A percentile compares a stretch with the other conserved stretches of the same genome.
These are phyloP conservation scores for Corvus cornix DNA, from an alignment of 2,113 vertebrate species.

Conservation along the genomic window DNA sequence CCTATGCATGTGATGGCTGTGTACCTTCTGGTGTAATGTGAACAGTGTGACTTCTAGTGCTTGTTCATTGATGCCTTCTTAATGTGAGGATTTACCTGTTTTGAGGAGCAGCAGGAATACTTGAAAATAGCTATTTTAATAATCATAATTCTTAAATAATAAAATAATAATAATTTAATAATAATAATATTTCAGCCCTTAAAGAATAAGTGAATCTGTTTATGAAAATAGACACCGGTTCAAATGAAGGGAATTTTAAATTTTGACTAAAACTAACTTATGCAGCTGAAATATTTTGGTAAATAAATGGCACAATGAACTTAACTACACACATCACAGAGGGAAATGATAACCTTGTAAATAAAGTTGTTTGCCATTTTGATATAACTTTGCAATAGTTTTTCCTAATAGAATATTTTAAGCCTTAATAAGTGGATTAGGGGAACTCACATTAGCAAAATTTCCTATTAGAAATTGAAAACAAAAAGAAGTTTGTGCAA, in stretches of 20 bases:
- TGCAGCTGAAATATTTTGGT: conserved; percentile 15
- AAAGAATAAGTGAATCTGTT: conserved; percentile 18
- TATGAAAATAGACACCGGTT: conserved; percentile 32
- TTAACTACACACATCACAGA: neutral
- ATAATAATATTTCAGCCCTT: neutral
- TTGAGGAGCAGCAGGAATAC: neutral
- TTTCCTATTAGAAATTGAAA: neutral
- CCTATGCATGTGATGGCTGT: neutral
- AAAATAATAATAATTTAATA: neutral
- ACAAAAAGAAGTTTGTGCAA: neutral
- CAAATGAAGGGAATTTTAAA: neutral
- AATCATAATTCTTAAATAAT: neutral
- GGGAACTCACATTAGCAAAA: neutral
- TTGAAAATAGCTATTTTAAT: neutral
- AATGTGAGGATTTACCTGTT: neutral
- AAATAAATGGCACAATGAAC: neutral
- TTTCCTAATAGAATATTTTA: neutral
- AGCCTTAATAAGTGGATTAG: neutral
- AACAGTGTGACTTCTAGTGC: neutral
- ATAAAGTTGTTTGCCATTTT: neutral
- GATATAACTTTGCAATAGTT: neutral
- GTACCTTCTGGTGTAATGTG: neutral
- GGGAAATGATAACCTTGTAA: neutral
- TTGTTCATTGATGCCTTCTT: neutral
- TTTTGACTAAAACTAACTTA: conserved; percentile 23